These are phyloP conservation scores for Oopsacas minuta DNA, from an alignment of 37 sponge, comb jelly and placozoan genomes.

Conservation along the genomic window DNA sequence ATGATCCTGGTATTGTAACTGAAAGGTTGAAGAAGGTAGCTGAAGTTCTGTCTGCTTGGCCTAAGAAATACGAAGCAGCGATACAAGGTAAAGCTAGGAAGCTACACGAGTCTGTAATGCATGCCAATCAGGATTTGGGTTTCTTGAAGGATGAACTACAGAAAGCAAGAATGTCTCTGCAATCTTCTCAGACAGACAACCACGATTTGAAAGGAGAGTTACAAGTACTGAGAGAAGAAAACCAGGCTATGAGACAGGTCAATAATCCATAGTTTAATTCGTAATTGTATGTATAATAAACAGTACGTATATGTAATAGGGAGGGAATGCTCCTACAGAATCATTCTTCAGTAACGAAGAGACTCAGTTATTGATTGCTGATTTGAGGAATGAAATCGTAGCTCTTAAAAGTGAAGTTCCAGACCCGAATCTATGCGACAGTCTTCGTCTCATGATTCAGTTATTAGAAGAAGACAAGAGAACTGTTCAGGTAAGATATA, in stretches of 20 bases:
- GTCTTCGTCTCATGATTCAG: constrained; percentile 8
- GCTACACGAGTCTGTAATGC: not conserved
- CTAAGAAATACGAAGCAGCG: not conserved
- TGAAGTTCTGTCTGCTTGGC: not conserved
- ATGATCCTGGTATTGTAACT: not conserved
- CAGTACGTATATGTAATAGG: not conserved
- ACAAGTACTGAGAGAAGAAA: not conserved
- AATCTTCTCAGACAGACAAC: not conserved
- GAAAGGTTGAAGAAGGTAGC: not conserved
- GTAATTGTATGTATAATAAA: not conserved
- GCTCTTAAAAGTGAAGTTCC: not conserved
- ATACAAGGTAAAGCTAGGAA: not conserved
- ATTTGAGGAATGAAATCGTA: not conserved
- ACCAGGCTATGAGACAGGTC: not conserved
- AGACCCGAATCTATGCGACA: not conserved
- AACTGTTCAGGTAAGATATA: not conserved
- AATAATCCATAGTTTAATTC: too few species aligned
- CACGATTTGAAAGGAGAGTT: not conserved
- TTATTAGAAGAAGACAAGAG: not conserved
- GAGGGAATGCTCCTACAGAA: not conserved
- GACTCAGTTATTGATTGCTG: not conserved
- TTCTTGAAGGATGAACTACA: not conserved
- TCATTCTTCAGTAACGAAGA: not conserved
- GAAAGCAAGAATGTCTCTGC: not conserved
- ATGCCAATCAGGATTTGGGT: not conserved